These are phyloP conservation scores for Empidonax alnorum DNA, from an alignment of 2,113 vertebrate species.

Conservation along the genomic window DNA sequence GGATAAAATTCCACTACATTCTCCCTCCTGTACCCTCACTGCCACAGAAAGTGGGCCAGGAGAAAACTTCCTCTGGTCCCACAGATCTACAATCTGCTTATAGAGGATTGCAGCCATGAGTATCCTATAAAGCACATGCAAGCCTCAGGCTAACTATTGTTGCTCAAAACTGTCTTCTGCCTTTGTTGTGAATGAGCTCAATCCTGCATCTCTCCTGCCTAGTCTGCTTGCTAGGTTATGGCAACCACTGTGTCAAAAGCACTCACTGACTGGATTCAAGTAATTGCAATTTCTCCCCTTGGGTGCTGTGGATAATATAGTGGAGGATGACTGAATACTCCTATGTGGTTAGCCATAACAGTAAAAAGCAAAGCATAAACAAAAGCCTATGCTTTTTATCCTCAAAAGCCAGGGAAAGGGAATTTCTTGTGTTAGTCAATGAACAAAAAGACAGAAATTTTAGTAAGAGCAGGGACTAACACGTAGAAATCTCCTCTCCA, in stretches of 20 bases:
- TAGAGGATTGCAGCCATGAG: neutral
- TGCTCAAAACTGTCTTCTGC: neutral
- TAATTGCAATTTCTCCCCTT: neutral
- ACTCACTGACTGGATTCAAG: neutral
- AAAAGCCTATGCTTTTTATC: neutral
- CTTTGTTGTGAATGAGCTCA: neutral
- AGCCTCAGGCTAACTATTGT: neutral
- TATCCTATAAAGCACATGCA: neutral
- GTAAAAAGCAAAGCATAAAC: neutral
- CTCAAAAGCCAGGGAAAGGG: neutral
- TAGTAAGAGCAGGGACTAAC: neutral
- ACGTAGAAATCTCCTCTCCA: neutral
- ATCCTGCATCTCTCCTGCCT: neutral
- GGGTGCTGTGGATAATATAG: neutral
- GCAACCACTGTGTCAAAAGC: neutral
- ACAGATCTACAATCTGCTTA: neutral
- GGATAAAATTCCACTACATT: neutral
- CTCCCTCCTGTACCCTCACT: neutral
- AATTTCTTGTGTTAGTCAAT: neutral
- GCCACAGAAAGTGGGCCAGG: neutral
- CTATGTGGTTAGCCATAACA: neutral
- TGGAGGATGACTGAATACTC: neutral
- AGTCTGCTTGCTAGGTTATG: neutral
- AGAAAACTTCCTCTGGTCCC: neutral
- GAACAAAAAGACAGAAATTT: neutral